phyloP scores from a whole-genome alignment of 2,888 invertebrate genomes.

The Micropterix aruncella region DNA sequence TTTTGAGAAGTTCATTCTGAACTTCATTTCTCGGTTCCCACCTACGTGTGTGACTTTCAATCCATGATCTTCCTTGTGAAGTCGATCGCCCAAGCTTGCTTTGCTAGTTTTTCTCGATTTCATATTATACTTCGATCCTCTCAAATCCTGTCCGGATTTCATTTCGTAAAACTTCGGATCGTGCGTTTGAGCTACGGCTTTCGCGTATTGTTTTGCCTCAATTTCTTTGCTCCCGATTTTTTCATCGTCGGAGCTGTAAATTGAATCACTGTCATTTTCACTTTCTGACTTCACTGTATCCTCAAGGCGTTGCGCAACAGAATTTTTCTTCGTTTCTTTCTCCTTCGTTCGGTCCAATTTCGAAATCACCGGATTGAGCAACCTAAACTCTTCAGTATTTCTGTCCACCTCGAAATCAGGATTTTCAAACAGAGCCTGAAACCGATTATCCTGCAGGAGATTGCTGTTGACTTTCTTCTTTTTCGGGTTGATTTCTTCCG shows the following conservation, averaged over 20 bases:
- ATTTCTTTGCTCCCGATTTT: conserved; percentile 68
- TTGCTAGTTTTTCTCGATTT: conserved; percentile 32
- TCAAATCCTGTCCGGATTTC: conserved; percentile 31
- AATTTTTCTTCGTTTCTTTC: conserved; percentile 42
- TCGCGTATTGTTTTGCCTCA: conserved; percentile 62
- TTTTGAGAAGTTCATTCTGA: conserved; percentile 44
- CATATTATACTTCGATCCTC: no score
- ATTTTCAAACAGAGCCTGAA: conserved; percentile 69
- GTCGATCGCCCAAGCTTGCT: conserved; percentile 57
- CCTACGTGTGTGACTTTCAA: conserved; percentile 36
- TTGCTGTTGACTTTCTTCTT: conserved; percentile 40
- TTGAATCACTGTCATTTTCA: conserved; percentile 17
- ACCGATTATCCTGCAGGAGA: conserved; percentile 76
- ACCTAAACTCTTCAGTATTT: conserved; percentile 71
- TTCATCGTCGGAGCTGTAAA: conserved; percentile 65
- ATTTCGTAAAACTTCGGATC: conserved; percentile 12
- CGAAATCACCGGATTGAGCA: conserved; percentile 80
- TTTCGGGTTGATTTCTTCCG: conserved; percentile 42
- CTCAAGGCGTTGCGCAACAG: conserved; percentile 36
- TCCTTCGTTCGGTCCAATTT: conserved; percentile 58
- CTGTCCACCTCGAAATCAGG: conserved; percentile 86
- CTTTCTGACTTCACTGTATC: conserved; percentile 28
- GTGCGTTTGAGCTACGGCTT: no score
- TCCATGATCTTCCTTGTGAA: conserved; percentile 42
- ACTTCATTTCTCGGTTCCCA: conserved; percentile 73